phyloP scores from a whole-genome alignment of 2,797 vertebrate genomes.

The Bovichtus diacanthus region DNA sequence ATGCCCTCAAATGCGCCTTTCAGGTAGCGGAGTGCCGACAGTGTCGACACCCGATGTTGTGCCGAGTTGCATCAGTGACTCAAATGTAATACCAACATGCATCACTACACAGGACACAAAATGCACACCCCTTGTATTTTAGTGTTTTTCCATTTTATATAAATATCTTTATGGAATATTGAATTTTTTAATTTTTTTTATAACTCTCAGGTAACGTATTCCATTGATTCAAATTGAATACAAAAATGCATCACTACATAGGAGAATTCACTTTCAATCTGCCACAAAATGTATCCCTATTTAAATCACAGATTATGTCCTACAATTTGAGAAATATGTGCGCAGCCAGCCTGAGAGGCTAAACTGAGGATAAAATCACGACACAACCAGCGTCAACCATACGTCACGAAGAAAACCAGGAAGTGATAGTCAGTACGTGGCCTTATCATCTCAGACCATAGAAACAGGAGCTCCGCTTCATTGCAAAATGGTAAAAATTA shows the following conservation, averaged over 20 bases:
- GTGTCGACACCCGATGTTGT: too few species aligned
- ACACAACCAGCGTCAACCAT: fast-evolving
- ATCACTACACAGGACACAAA: background rate
- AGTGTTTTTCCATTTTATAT: too few species aligned
- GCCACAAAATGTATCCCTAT: too few species aligned
- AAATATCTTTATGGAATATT: too few species aligned
- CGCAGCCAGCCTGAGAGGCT: slow-evolving; percentile 31
- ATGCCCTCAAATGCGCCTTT: background rate
- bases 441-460: slow-evolving; percentile 64
- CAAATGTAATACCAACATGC: background rate
- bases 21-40: background rate
- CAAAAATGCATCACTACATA: too few species aligned
- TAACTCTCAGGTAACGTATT: too few species aligned
- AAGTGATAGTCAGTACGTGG: slow-evolving; percentile 80
- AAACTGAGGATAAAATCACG: background rate
- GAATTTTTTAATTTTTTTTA: too few species aligned
- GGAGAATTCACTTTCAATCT: background rate
- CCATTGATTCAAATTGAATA: too few species aligned
- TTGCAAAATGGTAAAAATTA: slow-evolving; percentile 73
- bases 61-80: background rate
- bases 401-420: slow-evolving; percentile 68
- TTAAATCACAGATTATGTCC: too few species aligned
- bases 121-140: too few species aligned
- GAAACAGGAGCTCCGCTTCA: slow-evolving; percentile 32
- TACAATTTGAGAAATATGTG: too few species aligned